Percentiles rank a stretch among this genome's conserved stretches.
phyloP scores from a whole-genome alignment of 2,797 vertebrate species.

The Pteropus rufus region DNA sequence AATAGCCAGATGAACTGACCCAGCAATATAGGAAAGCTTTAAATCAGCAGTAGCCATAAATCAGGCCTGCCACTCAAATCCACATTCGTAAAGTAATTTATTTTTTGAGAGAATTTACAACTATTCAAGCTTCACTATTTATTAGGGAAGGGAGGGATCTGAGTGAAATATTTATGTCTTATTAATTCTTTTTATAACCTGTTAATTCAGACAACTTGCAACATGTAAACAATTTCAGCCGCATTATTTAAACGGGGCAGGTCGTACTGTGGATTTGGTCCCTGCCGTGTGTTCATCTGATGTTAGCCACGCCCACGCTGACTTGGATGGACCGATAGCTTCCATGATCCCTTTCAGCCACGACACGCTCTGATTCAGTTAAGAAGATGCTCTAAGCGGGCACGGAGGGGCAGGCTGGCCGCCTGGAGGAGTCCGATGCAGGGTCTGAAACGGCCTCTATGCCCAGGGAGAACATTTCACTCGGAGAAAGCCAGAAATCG shows the following conservation, averaged over 20 bases:
- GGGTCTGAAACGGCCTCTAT: background rate
- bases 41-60: background rate
- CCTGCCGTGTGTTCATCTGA: too few relatives aligned
- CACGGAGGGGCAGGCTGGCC: rapidly evolving
- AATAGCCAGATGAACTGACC: conserved; percentile 15
- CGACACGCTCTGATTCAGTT: background rate
- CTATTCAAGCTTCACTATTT: conserved; percentile 36
- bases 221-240: background rate
- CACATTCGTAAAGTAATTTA: conserved; percentile 42
- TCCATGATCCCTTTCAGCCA: background rate
- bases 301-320: too few relatives aligned
- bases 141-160: background rate
- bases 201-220: conserved; percentile 5
- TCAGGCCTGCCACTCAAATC: conserved; percentile 32
- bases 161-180: conserved; percentile 50
- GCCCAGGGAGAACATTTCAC: background rate
- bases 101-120: conserved; percentile 67
- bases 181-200: conserved; percentile 45
- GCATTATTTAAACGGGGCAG: background rate
- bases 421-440: background rate
- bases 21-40: conserved; percentile 19
- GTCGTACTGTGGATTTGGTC: background rate
- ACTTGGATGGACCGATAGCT: background rate
- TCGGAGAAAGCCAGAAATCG: background rate
- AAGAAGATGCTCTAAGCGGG: background rate